Evolutionary conservation across 2,888 invertebrate genomes (phyloP).

Genomic region (Didymodactylos carnosus): DNA sequence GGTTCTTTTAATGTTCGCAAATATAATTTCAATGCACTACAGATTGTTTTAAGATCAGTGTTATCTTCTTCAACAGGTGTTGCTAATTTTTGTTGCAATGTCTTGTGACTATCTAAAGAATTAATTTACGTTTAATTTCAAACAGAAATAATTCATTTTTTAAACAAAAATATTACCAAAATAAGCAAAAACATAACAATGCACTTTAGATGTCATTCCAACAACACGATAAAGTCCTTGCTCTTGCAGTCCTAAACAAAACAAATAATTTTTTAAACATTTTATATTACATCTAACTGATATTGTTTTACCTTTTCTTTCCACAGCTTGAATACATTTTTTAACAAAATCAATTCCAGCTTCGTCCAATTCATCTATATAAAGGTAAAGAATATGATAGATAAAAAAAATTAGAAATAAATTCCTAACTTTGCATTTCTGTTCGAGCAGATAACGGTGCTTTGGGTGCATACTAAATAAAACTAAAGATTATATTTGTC

Average conservation of each 20-base stretch:
- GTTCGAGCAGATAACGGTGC: neutral
- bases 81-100: neutral
- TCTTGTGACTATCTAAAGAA: neutral
- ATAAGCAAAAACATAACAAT: constrained; percentile 39
- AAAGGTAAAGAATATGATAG: neutral
- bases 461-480: neutral
- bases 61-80: neutral
- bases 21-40: constrained; percentile 86
- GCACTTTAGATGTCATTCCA: constrained; percentile 80
- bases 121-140: neutral
- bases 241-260: constrained; percentile 54
- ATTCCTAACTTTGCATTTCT: neutral
- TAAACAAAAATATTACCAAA: constrained; percentile 37
- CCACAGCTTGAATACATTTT: constrained; percentile 59
- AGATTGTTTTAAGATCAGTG: constrained; percentile 77
- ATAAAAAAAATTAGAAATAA: neutral
- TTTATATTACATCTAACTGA: neutral
- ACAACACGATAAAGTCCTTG: constrained; percentile 84
- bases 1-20: constrained; percentile 82
- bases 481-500: constrained; percentile 29
- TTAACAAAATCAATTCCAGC: constrained; percentile 72
- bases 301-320: constrained; percentile 48
- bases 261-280: neutral
- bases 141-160: constrained; percentile 24
- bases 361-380: constrained; percentile 48